Evolutionary conservation across 2,113 vertebrate genomes (phyloP).

Genomic region (Pterocles burchelli): DNA sequence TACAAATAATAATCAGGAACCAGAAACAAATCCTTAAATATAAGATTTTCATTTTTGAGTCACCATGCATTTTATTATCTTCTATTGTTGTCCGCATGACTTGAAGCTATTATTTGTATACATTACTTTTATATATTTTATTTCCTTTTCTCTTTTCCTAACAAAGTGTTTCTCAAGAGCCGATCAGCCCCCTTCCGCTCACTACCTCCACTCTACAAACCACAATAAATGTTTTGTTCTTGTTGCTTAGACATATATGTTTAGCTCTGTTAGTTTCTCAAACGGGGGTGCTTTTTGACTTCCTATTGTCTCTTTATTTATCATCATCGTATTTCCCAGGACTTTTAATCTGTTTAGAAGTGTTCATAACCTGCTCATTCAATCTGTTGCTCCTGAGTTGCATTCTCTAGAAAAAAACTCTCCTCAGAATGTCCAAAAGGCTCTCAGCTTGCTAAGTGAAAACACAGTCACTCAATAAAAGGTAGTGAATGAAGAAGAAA

Average conservation of each 20-base stretch:
- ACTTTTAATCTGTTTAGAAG: not conserved
- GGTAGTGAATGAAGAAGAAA: not conserved
- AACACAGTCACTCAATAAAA: not conserved
- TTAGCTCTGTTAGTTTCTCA: not conserved
- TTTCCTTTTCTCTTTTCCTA: not conserved
- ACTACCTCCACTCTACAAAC: accelerated
- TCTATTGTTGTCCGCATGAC: not conserved
- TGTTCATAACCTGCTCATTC: not conserved
- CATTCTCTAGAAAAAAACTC: not conserved
- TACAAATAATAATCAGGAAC: not conserved
- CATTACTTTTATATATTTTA: not conserved
- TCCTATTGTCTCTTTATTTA: not conserved
- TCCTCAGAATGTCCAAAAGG: not conserved
- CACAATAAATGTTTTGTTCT: not conserved
- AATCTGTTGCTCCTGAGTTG: not conserved
- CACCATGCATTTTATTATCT: not conserved
- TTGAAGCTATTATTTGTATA: not conserved
- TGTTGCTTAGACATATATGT: not conserved
- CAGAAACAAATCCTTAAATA: not conserved
- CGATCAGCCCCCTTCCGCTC: accelerated
- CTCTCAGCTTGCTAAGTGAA: not conserved
- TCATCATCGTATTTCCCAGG: not conserved
- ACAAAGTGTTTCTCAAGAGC: not conserved
- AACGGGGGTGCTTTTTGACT: not conserved
- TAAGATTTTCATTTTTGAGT: not conserved